Percentiles rank a stretch among this genome's conserved stretches.
These are phyloP conservation scores for Dunckerocampus dactyliophorus DNA, from an alignment of 2,113 vertebrate species.

Conservation along the genomic window DNA sequence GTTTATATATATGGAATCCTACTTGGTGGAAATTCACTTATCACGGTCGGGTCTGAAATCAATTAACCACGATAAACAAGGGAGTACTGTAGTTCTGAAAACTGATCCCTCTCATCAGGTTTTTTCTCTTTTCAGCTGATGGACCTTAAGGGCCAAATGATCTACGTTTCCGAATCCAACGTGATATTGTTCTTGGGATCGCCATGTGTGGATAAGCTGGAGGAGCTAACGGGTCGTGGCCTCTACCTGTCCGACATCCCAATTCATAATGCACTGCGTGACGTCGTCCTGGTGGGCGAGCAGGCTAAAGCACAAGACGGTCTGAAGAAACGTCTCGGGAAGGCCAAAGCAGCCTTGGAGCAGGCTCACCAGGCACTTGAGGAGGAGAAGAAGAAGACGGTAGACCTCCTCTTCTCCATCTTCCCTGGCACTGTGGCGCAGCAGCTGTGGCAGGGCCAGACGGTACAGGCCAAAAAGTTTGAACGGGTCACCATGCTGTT, in stretches of 20 bases:
- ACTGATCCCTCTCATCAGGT: slow-evolving; percentile 1
- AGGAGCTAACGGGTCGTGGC: slow-evolving; percentile 92
- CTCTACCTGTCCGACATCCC: slow-evolving; percentile 97
- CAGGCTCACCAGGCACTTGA: slow-evolving; percentile 90
- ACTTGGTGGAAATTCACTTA: too few relatives aligned
- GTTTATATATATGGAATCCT: too few relatives aligned
- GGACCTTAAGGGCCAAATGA: slow-evolving; percentile 99
- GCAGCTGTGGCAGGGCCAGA: slow-evolving; percentile 95
- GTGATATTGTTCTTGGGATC: slow-evolving; percentile 92
- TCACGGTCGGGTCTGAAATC: too few relatives aligned
- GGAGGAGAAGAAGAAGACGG: slow-evolving; percentile 95
- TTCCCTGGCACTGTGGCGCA: slow-evolving; percentile 92
- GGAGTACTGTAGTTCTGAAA: not conserved
- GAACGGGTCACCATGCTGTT: slow-evolving; percentile 92
- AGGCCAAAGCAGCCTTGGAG: slow-evolving; percentile 92
- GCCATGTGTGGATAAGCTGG: slow-evolving; percentile 91
- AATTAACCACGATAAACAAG: too few relatives aligned
- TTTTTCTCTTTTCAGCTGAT: slow-evolving; percentile 77
- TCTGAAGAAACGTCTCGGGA: slow-evolving; percentile 92
- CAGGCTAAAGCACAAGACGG: slow-evolving; percentile 95
- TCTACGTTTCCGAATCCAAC: slow-evolving; percentile 92
- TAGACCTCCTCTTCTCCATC: slow-evolving; percentile 93
- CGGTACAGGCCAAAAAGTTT: slow-evolving; percentile 94
- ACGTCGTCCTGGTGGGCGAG: slow-evolving; percentile 94
- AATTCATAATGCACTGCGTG: slow-evolving; percentile 91